Conservation (phyloP, 2,113 vertebrate genomes). For the Nanorana parkeri region DNA sequence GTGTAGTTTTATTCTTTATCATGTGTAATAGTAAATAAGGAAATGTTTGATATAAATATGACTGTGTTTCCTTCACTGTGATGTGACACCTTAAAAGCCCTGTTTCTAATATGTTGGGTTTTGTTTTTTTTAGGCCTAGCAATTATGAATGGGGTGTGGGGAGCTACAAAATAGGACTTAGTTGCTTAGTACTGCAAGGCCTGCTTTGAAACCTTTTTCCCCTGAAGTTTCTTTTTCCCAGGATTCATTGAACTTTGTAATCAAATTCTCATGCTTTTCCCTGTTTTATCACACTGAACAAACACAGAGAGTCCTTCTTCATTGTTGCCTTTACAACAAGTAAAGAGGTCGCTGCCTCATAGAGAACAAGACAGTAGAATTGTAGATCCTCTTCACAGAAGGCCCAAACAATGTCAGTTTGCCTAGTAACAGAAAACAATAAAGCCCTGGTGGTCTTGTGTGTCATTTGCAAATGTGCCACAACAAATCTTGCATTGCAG, state of each 20-base stretch:
- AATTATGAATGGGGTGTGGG: too few relatives aligned
- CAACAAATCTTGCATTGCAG: conserved; percentile 7
- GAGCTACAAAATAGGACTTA: too few relatives aligned
- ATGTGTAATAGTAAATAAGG: too few relatives aligned
- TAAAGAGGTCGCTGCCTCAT: conserved; percentile 34
- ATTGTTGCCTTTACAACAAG: conserved; percentile 15
- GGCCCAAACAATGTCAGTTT: conserved; percentile 30
- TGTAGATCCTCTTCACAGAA: background rate
- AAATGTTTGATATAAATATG: too few relatives aligned
- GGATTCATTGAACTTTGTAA: background rate
- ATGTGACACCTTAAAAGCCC: too few relatives aligned
- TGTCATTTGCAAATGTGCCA: conserved; percentile 25
- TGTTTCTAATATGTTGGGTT: too few relatives aligned
- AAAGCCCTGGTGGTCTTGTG: conserved; percentile 44
- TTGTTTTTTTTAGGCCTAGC: too few relatives aligned
- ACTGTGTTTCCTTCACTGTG: too few relatives aligned
- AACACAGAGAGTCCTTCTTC: background rate
- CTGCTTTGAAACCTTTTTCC: too few relatives aligned
- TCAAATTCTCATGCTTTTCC: conserved; percentile 9
- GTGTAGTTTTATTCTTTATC: too few relatives aligned
- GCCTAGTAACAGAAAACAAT: conserved; percentile 51
- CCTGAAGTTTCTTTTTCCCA: background rate
- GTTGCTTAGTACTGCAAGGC: too few relatives aligned
- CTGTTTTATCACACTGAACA: conserved; percentile 32
- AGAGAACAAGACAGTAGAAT: conserved; percentile 40